Evolutionary conservation across 2,113 vertebrate species (phyloP).

Genomic region (Catharus minimus): DNA sequence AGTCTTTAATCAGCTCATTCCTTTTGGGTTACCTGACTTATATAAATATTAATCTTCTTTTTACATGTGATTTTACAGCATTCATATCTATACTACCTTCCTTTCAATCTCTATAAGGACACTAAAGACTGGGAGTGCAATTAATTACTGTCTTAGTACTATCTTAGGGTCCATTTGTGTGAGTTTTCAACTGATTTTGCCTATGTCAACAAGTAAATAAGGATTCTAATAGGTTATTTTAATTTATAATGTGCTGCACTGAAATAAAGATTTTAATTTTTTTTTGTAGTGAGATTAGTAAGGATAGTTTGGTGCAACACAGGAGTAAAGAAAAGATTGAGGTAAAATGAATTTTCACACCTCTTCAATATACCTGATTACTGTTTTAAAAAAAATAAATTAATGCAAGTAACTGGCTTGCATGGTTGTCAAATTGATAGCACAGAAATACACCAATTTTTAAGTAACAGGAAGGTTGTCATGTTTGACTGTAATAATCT

Average conservation of each 20-base stretch:
- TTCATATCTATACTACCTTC: background rate
- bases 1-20: background rate
- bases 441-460: background rate
- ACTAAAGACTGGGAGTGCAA: background rate
- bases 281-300: background rate
- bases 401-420: background rate
- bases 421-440: background rate
- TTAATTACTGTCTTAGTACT: background rate
- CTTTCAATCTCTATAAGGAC: background rate
- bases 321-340: background rate
- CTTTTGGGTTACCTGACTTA: background rate
- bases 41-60: background rate
- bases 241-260: background rate
- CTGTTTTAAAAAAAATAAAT: background rate
- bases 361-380: background rate
- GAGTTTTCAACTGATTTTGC: background rate
- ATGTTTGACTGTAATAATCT: background rate
- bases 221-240: background rate
- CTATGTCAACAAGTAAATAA: background rate
- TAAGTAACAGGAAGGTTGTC: background rate
- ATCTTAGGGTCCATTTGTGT: background rate
- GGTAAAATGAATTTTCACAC: background rate
- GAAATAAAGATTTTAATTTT: background rate
- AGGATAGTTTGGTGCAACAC: background rate
- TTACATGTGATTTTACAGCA: background rate